phyloP scores from a whole-genome alignment of 2,888 invertebrate species.

The Nomada goodeniana region DNA sequence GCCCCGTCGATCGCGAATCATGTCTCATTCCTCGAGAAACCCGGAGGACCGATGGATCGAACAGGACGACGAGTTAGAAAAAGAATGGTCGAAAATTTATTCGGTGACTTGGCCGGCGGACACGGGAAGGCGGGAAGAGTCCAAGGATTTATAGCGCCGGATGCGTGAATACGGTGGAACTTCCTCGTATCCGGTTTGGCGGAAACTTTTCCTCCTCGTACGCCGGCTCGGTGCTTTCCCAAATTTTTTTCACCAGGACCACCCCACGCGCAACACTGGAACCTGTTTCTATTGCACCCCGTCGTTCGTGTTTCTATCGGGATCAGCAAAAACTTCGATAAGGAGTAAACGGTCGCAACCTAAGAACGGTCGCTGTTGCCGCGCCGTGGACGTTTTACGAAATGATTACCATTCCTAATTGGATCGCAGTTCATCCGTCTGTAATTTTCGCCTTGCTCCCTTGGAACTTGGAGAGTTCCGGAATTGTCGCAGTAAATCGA shows the following conservation, averaged over 20 bases:
- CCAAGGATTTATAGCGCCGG: slow-evolving; percentile 82
- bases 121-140: slow-evolving; percentile 74
- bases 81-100: slow-evolving; percentile 68
- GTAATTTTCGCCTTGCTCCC: no score
- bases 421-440: no score
- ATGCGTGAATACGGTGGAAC: slow-evolving; percentile 84
- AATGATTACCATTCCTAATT: no score
- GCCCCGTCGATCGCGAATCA: neutral
- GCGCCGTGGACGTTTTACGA: neutral
- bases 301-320: slow-evolving; percentile 49
- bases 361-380: neutral
- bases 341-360: slow-evolving; percentile 17
- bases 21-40: neutral
- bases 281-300: slow-evolving; percentile 26
- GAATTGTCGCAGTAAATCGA: no score
- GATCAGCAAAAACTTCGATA: slow-evolving; percentile 44
- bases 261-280: neutral
- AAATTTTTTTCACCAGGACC: slow-evolving; percentile 19
- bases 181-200: slow-evolving; percentile 82
- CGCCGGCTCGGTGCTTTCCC: slow-evolving; percentile 55
- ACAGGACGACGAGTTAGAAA: slow-evolving; percentile 41
- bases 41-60: slow-evolving; percentile 30
- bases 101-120: slow-evolving; percentile 75
- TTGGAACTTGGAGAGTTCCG: no score
- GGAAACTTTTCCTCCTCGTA: slow-evolving; percentile 80